Evolutionary conservation across 2,797 vertebrate species (phyloP).

Genomic region (Moxostoma hubbsi): DNA sequence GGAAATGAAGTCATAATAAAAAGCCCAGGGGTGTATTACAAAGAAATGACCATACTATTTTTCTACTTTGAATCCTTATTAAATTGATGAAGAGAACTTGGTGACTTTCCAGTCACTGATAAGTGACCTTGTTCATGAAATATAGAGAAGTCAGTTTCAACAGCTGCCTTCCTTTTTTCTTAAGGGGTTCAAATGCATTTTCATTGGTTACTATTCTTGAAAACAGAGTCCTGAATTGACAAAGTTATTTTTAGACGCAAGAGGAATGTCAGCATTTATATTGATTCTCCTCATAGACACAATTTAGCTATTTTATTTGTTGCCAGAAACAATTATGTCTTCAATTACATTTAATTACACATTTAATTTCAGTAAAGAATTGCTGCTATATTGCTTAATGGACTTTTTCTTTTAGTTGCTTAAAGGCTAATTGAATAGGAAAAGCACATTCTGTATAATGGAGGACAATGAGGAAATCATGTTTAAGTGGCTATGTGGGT

Average conservation of each 20-base stretch:
- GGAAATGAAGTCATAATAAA: conserved; percentile 99
- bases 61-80: conserved; percentile 90
- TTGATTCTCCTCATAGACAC: conserved; percentile 63
- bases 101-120: conserved; percentile 90
- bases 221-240: conserved; percentile 50
- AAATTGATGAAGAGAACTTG: conserved; percentile 93
- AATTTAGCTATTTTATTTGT: conserved; percentile 68
- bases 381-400: conserved; percentile 65
- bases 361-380: conserved; percentile 73
- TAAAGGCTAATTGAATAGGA: conserved; percentile 73
- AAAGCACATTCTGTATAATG: conserved; percentile 69
- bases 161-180: conserved; percentile 67
- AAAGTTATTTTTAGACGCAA: conserved; percentile 51
- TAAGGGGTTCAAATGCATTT: conserved; percentile 59
- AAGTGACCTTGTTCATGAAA: conserved; percentile 93
- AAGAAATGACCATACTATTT: conserved; percentile 96
- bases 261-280: conserved; percentile 62
- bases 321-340: conserved; percentile 69
- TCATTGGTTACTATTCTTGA: conserved; percentile 57
- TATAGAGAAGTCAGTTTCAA: conserved; percentile 74
- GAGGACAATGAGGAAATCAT: conserved; percentile 75
- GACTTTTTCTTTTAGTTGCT: conserved; percentile 65
- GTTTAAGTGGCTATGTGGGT: conserved; percentile 53
- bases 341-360: conserved; percentile 80
- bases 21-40: conserved; percentile 99